Percentiles rank a stretch among this genome's conserved stretches.
phyloP scores from a whole-genome alignment of 2,797 vertebrate genomes.

The Sebastes baramenuke region DNA sequence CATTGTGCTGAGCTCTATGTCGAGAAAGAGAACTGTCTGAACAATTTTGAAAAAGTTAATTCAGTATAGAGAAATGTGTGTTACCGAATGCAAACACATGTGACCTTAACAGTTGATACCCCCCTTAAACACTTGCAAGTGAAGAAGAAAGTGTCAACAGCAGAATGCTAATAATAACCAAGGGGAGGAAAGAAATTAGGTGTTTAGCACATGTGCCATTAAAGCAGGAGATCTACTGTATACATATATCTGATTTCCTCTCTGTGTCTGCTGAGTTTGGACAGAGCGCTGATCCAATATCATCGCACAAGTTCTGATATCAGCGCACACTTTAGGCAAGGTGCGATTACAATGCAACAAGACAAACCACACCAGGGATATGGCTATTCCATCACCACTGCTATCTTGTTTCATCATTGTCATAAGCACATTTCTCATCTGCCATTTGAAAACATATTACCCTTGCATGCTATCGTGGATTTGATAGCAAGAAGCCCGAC shows the following conservation, averaged over 20 bases:
- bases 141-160: slow-evolving; percentile 11
- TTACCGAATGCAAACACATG: no score
- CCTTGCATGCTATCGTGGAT: slow-evolving; percentile 65
- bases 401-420: slow-evolving; percentile 78
- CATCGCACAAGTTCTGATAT: slow-evolving; percentile 59
- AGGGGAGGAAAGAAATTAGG: neutral
- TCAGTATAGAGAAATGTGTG: no score
- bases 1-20: neutral
- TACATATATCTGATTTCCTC: slow-evolving; percentile 14
- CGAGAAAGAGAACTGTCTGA: neutral
- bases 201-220: slow-evolving; percentile 70
- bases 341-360: slow-evolving; percentile 63
- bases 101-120: no score
- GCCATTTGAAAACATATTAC: slow-evolving; percentile 73
- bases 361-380: slow-evolving; percentile 60
- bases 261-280: slow-evolving; percentile 37
- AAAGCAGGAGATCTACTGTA: slow-evolving; percentile 64
- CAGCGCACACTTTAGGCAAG: slow-evolving; percentile 58
- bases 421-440: slow-evolving; percentile 75
- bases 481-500: slow-evolving; percentile 70
- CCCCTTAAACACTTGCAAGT: neutral
- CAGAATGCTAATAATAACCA: slow-evolving; percentile 66
- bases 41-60: no score
- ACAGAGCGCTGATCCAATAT: slow-evolving; percentile 39
- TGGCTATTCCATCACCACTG: slow-evolving; percentile 61